A percentile compares a stretch with the other conserved stretches of the same genome.
Conservation (phyloP, 2,797 vertebrate genomes). For the Takifugu rubripes region DNA sequence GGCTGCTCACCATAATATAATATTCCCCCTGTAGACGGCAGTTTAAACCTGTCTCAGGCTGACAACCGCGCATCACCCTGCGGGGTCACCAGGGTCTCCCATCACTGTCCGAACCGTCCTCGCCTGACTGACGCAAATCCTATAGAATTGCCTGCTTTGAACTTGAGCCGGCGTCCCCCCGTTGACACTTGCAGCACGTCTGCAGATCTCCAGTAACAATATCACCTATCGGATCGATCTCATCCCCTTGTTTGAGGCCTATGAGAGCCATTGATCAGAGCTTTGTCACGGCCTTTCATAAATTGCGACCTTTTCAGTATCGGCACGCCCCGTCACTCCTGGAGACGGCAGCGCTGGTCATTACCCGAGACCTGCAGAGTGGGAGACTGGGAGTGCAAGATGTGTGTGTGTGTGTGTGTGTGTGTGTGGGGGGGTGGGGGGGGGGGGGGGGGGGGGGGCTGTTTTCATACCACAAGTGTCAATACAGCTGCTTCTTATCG, state of each 20-base stretch:
- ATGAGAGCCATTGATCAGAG: conserved; percentile 68
- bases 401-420: too few relatives aligned
- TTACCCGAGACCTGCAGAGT: conserved; percentile 34
- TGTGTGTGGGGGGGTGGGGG: too few relatives aligned
- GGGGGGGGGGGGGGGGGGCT: not conserved
- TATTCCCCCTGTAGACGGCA: conserved; percentile 53
- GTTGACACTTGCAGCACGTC: conserved; percentile 51
- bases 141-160: conserved; percentile 57
- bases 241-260: conserved; percentile 35
- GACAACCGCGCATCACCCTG: conserved; percentile 50
- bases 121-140: conserved; percentile 69
- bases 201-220: conserved; percentile 58
- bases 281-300: conserved; percentile 71
- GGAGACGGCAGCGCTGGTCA: conserved; percentile 30
- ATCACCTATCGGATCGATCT: conserved; percentile 66
- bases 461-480: conserved; percentile 70
- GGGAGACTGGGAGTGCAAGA: conserved; percentile 1
- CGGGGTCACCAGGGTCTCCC: conserved; percentile 58
- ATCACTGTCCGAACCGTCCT: conserved; percentile 58
- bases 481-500: conserved; percentile 69
- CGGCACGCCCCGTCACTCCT: conserved; percentile 55
- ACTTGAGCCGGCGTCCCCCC: conserved; percentile 44
- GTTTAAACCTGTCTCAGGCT: conserved; percentile 59
- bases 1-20: conserved; percentile 55
- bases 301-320: conserved; percentile 75